Conservation (phyloP, 2,797 vertebrate species). For the Coendou prehensilis region DNA sequence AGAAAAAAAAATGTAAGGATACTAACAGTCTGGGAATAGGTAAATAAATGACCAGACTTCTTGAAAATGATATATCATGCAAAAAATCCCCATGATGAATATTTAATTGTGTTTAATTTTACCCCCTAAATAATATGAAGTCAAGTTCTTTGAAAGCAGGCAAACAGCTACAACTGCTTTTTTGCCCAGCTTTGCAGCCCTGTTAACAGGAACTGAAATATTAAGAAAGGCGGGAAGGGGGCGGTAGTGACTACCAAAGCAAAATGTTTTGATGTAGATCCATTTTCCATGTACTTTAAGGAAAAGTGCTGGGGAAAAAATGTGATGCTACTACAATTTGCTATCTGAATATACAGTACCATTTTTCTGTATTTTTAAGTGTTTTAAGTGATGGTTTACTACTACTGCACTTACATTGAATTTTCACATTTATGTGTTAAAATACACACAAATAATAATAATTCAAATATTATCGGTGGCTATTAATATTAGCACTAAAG, state of each 20-base stretch:
- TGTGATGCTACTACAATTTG: no score
- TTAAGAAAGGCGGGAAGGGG: background rate
- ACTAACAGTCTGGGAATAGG: background rate
- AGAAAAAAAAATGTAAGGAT: background rate
- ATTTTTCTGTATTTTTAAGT: background rate
- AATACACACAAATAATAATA: background rate
- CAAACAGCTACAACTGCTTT: background rate
- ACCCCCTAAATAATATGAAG: background rate
- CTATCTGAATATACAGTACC: background rate
- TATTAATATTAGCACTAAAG: background rate
- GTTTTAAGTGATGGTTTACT: background rate
- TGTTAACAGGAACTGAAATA: background rate
- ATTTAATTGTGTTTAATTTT: background rate
- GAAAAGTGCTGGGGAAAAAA: background rate
- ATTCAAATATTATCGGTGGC: background rate
- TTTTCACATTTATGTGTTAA: slow-evolving; percentile 28
- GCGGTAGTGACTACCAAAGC: background rate
- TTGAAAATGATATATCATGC: background rate
- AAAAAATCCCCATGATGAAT: background rate
- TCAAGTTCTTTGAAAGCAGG: background rate
- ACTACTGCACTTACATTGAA: background rate
- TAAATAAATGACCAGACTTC: background rate
- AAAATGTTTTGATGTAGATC: background rate
- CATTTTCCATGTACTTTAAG: background rate
- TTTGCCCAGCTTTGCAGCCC: background rate